These are phyloP conservation scores for Danaus chrysippus DNA, from an alignment of 2,888 invertebrate genomes.

Conservation along the genomic window DNA sequence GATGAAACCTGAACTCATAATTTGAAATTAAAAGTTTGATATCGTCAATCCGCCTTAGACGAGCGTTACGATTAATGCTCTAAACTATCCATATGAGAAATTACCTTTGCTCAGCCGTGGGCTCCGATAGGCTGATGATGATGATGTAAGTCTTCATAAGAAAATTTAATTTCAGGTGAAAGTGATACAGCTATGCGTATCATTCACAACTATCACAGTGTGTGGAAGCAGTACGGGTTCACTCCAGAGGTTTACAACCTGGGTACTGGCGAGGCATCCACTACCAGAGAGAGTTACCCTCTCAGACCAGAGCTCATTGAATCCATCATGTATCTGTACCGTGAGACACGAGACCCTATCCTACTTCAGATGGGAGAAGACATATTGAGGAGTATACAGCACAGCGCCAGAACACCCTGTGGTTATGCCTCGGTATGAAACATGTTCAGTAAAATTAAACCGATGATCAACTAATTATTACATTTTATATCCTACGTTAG, in stretches of 20 bases:
- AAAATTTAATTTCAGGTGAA: conserved; percentile 81
- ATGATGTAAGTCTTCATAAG: background rate
- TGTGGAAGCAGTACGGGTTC: conserved; percentile 98
- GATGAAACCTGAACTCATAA: no score
- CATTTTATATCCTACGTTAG: no score
- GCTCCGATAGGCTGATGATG: no score
- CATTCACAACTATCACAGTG: conserved; percentile 96
- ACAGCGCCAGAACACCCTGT: conserved; percentile 94
- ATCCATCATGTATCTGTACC: conserved; percentile 97
- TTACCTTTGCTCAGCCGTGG: no score
- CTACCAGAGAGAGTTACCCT: conserved; percentile 93
- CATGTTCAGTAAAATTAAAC: background rate
- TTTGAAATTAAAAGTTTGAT: no score
- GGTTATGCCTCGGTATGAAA: conserved; percentile 96
- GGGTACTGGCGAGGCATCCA: conserved; percentile 90
- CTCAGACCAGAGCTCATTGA: conserved; percentile 97
- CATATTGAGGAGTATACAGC: conserved; percentile 94
- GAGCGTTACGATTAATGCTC: no score
- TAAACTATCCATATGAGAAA: no score
- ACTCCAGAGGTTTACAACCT: conserved; percentile 99
- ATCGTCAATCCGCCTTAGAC: no score
- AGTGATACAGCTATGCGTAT: conserved; percentile 94
- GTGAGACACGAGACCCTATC: conserved; percentile 95
- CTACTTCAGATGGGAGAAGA: conserved; percentile 96
- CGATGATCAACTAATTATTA: no score